Evolutionary conservation across 2,888 invertebrate genomes (phyloP).

Genomic region (Tiphia femorata): DNA sequence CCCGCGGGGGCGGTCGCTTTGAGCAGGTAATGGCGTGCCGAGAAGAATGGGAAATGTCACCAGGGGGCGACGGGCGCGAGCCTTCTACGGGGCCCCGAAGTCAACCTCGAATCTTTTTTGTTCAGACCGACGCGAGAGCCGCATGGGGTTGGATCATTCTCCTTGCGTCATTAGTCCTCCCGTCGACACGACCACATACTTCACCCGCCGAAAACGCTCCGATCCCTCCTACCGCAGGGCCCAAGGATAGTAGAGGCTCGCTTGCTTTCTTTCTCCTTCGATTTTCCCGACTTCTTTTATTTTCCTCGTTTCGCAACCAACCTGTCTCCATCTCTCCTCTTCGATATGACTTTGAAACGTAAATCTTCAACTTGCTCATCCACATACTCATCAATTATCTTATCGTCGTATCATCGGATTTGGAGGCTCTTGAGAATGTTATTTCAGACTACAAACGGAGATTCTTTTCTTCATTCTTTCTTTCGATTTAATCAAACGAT

Average conservation of each 20-base stretch:
- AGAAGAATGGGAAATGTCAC: slow-evolving; percentile 69
- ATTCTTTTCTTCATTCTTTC: too few relatives aligned
- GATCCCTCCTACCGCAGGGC: not conserved
- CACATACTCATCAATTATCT: too few relatives aligned
- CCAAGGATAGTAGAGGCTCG: not conserved
- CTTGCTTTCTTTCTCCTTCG: not conserved
- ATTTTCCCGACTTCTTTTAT: slow-evolving; percentile 6
- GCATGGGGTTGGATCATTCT: slow-evolving; percentile 52
- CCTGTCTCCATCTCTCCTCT: too few relatives aligned
- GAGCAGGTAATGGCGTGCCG: slow-evolving; percentile 66
- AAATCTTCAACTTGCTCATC: too few relatives aligned
- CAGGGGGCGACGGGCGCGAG: slow-evolving; percentile 61
- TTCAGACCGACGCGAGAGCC: slow-evolving; percentile 44
- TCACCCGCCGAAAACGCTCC: slow-evolving; percentile 48
- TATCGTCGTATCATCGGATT: too few relatives aligned
- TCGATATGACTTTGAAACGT: too few relatives aligned
- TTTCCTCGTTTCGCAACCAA: not conserved
- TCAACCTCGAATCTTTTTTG: slow-evolving; percentile 59
- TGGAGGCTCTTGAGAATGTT: too few relatives aligned
- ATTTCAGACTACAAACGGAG: too few relatives aligned
- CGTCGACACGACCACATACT: slow-evolving; percentile 60
- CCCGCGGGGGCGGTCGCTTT: slow-evolving; percentile 68
- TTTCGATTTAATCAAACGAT: too few relatives aligned
- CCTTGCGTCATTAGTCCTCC: slow-evolving; percentile 63
- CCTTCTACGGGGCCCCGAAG: slow-evolving; percentile 46